Evolutionary conservation across 1,140 invertebrate species (phyloP), one percentile per base, ranked within the genome.

Genomic region (Tetragonula clypearis): DNA sequence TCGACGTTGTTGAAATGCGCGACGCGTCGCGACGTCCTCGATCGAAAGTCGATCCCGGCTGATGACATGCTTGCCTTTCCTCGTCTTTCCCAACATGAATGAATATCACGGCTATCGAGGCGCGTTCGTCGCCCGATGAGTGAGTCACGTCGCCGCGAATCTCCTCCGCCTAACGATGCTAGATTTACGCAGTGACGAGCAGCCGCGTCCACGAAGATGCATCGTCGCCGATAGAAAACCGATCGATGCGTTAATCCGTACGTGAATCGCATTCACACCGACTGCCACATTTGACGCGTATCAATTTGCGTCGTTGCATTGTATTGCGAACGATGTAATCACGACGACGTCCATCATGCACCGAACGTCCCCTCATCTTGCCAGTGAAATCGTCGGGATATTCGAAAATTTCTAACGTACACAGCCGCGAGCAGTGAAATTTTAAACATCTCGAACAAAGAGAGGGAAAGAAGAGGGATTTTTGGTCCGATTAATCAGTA

Each of bases 11-110:
- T 79, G 26, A 58, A 72, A 84, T 79, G 56, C 82, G 30, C 14
- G 26, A 5, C 76, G 66, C 56, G 68, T 65, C 26, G 19, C 56
- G 21, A 30, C 21, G 75, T 62, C 23, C 41, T 35, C 66, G 76
- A 79, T 84, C 68, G 76, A 79, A 79, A 79, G 68, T 84, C 76
- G 76, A 79, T 72, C 76, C 73, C 56, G 21, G 17, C 23, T 19
- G 82, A 53, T 19, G 82, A 53, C 74, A 35, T 14, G 19, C 26
- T 17, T 6, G 30, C 9, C 17, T 53, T 21, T 55, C 60, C 35
- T 53, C 41, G 41, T 6, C 41, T 60, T 26, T 26, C 12, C 19
- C 72, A 72, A 79, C 62, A 41, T 30, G 76, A 79, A 84, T 84
- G 56, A 79, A 84, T 79, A 79, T 72, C 68, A 55, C 26, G 41